Evolutionary conservation across 2,113 vertebrate genomes (phyloP).

Genomic region (Apeltes quadracus): DNA sequence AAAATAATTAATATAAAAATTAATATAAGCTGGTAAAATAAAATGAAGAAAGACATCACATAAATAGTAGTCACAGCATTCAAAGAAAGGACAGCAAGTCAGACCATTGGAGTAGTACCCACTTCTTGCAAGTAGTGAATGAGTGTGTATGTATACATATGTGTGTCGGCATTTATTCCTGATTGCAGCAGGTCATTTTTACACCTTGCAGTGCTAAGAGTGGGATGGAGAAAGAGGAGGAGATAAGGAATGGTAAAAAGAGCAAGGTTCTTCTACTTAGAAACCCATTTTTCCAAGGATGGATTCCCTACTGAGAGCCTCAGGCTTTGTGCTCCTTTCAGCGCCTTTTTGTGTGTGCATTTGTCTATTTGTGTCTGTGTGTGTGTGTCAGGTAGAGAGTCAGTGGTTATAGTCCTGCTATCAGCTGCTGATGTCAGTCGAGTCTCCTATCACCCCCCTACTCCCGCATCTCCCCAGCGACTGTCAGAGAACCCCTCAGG

Average conservation of each 20-base stretch:
- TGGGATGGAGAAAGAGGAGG: constrained; percentile 40
- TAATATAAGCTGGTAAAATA: not conserved
- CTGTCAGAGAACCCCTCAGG: constrained; percentile 51
- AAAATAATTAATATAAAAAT: too few species aligned
- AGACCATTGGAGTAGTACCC: not conserved
- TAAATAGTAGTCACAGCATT: not conserved
- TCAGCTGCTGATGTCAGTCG: constrained; percentile 61
- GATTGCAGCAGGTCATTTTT: constrained; percentile 37
- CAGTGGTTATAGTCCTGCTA: constrained; percentile 55
- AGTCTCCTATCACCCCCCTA: constrained; percentile 42
- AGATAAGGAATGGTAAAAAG: constrained; percentile 44
- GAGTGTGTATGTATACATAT: constrained; percentile 12
- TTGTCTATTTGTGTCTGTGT: constrained; percentile 34
- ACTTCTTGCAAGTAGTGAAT: not conserved
- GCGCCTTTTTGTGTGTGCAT: constrained; percentile 32
- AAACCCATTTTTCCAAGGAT: constrained; percentile 72
- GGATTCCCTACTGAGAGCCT: constrained; percentile 69
- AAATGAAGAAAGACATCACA: not conserved
- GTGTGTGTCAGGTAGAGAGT: constrained; percentile 51
- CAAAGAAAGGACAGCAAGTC: not conserved
- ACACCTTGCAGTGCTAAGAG: constrained; percentile 33
- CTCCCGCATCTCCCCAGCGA: constrained; percentile 17
- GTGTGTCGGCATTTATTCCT: constrained; percentile 21
- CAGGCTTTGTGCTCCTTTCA: constrained; percentile 70
- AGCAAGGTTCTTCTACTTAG: constrained; percentile 56